phyloP scores from a whole-genome alignment of 64 coral and sea anemone genomes.

The Porites australiensis region DNA sequence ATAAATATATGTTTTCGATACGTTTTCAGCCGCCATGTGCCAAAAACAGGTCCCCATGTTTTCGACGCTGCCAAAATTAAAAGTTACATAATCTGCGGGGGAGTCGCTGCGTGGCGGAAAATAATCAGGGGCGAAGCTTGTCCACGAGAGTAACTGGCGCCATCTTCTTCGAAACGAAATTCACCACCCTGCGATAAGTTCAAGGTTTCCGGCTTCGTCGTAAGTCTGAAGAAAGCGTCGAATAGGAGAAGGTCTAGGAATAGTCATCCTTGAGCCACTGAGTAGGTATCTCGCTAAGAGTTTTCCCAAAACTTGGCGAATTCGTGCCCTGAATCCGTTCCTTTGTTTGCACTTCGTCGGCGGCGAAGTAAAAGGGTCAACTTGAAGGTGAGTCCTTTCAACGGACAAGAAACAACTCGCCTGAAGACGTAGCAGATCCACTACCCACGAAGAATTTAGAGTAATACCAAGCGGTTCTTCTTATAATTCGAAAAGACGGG shows the following conservation, averaged over 20 bases:
- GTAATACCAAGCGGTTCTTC: constrained; percentile 56
- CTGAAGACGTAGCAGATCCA: not conserved
- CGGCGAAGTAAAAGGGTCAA: constrained; percentile 54
- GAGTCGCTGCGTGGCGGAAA: constrained; percentile 66
- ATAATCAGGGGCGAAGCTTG: constrained; percentile 78
- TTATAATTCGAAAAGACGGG: not conserved
- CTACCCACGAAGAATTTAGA: constrained; percentile 58
- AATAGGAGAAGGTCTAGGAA: constrained; percentile 19
- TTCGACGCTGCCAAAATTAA: constrained; percentile 44
- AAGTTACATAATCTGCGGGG: constrained; percentile 88
- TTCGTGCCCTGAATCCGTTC: constrained; percentile 57
- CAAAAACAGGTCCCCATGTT: constrained; percentile 13
- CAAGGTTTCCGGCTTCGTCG: constrained; percentile 56
- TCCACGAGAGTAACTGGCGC: constrained; percentile 98
- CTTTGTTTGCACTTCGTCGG: constrained; percentile 62
- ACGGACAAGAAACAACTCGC: constrained; percentile 29
- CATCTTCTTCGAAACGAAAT: constrained; percentile 89
- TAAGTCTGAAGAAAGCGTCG: not conserved
- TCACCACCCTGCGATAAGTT: constrained; percentile 42
- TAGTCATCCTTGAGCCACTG: constrained; percentile 19
- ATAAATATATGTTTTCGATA: constrained; percentile 16
- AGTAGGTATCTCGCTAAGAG: constrained; percentile 4
- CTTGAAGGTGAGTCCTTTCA: constrained; percentile 59
- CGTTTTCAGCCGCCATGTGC: not conserved
- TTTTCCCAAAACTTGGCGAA: constrained; percentile 8